Base-by-base conservation (phyloP, 2,888 invertebrate species). In the Sturmia bella region DNA sequence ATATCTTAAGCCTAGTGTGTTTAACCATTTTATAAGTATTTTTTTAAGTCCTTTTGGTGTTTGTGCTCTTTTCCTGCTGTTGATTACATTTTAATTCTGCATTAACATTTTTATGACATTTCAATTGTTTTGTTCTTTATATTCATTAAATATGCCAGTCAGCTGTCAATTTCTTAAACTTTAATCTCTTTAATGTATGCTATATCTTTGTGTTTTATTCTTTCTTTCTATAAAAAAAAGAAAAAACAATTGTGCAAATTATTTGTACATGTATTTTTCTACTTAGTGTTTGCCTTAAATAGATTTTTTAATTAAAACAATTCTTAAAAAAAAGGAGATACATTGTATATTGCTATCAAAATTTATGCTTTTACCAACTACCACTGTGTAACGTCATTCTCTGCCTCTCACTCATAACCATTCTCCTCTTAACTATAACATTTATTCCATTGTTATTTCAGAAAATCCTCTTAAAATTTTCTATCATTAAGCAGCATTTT, bases 391-490 rank as follows among this genome's bases (percentile, higher is more conserved):
- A n/a, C n/a, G n/a, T 24, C 37, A 15, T 7, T 52, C 39, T 32
- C 57, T 39, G 1, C 3, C 27, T 21, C 59, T 21, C 24, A 3
- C 54, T 27, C 27, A 27, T 15, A 43, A 32, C 15, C 24, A 3
- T 27, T 24, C 39, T 7, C 19, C 50, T 57, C 45, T 52, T 19
- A 64, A 59, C n/a, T n/a, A n/a, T n/a, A n/a, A 43, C 21, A 54
- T 52, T 72, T 59, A 54, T 43, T 66, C 56, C 66, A 41, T 78
- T 78, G 64, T 77, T 70, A 77, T 78, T 78, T 48, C 69, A 59
- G 74, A 70, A 78, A 82, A 82, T 82, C 82, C 78, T 74, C 82
- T 82, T 82, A 82, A 66, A 59, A 66, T 66, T 72, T 77, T 69
- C 39, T 61, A 37, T 54, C 52, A 69, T 56, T 61, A 48, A 68